Evolutionary conservation across 2,797 vertebrate species (phyloP).

Genomic region (Anniella stebbinsi): DNA sequence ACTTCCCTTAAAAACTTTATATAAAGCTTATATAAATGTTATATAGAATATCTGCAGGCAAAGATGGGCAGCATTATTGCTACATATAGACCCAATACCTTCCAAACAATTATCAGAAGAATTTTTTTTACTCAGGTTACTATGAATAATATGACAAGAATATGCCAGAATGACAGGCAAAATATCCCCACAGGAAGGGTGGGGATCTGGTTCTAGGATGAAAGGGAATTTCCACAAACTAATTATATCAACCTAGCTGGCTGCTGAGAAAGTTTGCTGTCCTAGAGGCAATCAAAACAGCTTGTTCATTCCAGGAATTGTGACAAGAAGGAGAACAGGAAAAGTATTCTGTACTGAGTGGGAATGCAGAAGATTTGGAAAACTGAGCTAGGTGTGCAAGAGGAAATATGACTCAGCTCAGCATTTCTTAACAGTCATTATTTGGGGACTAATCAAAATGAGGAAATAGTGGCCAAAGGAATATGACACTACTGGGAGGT

Average conservation of each 20-base stretch:
- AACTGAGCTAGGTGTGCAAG: not conserved
- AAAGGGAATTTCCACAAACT: conserved; percentile 51
- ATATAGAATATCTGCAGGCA: not conserved
- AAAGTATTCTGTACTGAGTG: not conserved
- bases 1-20: not conserved
- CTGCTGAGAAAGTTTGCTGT: conserved; percentile 30
- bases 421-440: not conserved
- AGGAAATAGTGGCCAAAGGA: not conserved
- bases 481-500: not conserved
- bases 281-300: conserved; percentile 36
- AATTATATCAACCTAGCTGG: conserved; percentile 53
- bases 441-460: conserved; percentile 4
- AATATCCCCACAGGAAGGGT: conserved; percentile 25
- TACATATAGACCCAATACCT: not conserved
- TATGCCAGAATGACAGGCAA: not conserved
- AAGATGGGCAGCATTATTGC: not conserved
- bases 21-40: not conserved
- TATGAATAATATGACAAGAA: not conserved
- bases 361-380: not conserved
- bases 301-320: fast-evolving
- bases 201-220: conserved; percentile 43
- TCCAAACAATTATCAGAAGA: not conserved
- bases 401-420: not conserved
- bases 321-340: not conserved
- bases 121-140: conserved; percentile 1